phyloP scores from a whole-genome alignment of 2,113 vertebrate species.

The Leucoraja erinaceus region DNA sequence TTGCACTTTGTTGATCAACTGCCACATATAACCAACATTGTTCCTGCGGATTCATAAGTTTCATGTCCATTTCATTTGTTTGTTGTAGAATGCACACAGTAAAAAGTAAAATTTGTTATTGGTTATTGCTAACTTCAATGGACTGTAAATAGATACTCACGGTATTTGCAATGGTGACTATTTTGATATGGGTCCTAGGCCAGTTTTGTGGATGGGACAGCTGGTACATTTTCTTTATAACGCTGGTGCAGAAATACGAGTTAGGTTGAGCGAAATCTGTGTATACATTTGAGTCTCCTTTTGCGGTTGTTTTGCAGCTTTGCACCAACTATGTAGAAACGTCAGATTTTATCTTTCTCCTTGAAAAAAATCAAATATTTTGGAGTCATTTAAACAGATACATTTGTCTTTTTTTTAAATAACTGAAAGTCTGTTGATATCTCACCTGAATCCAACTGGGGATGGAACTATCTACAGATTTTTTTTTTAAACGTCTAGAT shows the following conservation, averaged over 20 bases:
- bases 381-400: neutral
- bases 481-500: no score
- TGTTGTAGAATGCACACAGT: no score
- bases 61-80: neutral
- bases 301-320: neutral
- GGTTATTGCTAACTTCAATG: no score
- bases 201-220: neutral
- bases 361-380: neutral
- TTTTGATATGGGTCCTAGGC: neutral
- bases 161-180: neutral
- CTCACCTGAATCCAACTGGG: neutral
- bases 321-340: neutral
- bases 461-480: neutral
- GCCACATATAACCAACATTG: neutral
- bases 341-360: neutral
- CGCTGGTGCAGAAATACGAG: neutral
- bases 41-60: neutral
- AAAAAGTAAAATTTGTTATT: no score
- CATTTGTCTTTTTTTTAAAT: neutral
- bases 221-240: neutral
- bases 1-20: neutral
- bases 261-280: neutral
- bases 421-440: neutral
- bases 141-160: neutral
- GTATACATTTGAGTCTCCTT: neutral